phyloP scores from a whole-genome alignment of 2,113 vertebrate genomes.

The Erpornis zantholeuca region DNA sequence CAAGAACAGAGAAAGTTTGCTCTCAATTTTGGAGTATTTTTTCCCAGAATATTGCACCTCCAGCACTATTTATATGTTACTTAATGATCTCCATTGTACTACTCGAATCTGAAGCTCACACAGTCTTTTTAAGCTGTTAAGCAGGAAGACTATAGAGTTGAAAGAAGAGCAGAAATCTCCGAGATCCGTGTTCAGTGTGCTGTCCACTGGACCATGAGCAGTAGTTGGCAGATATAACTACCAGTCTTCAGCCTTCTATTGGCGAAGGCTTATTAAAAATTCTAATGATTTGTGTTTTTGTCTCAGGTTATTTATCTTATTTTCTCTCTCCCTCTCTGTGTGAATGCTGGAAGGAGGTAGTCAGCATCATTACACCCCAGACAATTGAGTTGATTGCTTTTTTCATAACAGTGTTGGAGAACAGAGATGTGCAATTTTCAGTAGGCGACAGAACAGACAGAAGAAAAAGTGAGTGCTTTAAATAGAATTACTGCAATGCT shows the following conservation, averaged over 20 bases:
- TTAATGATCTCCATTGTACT: conserved; percentile 20
- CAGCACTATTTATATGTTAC: conserved; percentile 16
- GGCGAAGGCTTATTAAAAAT: conserved; percentile 56
- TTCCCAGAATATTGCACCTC: neutral
- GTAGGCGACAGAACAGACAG: conserved; percentile 14
- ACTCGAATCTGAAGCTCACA: neutral
- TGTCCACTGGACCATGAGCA: conserved; percentile 12
- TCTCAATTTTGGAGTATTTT: conserved; percentile 2
- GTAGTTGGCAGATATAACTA: conserved; percentile 26
- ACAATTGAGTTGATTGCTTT: conserved; percentile 67
- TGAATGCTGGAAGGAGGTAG: conserved; percentile 39
- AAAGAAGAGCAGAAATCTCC: neutral
- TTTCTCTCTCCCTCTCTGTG: neutral
- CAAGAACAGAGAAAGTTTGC: conserved; percentile 16
- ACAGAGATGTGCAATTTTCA: conserved; percentile 57
- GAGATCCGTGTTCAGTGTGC: neutral
- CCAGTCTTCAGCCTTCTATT: neutral
- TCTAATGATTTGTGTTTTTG: conserved; percentile 52
- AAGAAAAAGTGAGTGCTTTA: conserved; percentile 47
- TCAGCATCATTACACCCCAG: conserved; percentile 59
- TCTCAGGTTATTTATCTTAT: conserved; percentile 57
- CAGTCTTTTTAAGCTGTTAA: neutral
- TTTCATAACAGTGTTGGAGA: conserved; percentile 56
- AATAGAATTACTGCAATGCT: conserved; percentile 48
- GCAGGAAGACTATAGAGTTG: neutral